Base-by-base conservation (phyloP, 2,888 invertebrate species). In the Gastrophysa polygoni region DNA sequence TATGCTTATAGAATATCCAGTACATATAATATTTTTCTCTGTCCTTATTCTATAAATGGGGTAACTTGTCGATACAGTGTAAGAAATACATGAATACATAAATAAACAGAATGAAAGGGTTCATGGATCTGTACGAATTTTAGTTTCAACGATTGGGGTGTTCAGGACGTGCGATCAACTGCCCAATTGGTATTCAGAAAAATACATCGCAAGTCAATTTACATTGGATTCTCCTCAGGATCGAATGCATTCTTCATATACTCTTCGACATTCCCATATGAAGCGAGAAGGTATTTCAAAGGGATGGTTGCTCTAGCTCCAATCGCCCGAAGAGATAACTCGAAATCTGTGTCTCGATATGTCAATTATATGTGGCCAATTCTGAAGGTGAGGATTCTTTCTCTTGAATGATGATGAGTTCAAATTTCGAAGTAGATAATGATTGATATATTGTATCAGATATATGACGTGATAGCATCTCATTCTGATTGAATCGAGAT, bases 191-290 rank as follows among this genome's bases (percentile, higher is more conserved):
- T 68, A 28, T 16, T 56, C n/a, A 8, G 56, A 29, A 61, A 51
- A n/a, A 68, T 67, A 17, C 54, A 66, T 10, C 47, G 48, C 2
- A 61, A 59, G 47, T 38, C 59, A 21, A 62, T 71, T 57, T 68
- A 64, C 34, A 59, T 69, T 21, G 71, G 71, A 8, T 68, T 64
- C 43, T 67, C 66, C 3, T 58, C 64, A 58, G 67, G 67, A 21
- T 57, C 67, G 8, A 64, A 60, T 20, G 46, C 49, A 21, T 64
- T 64, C 55, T 64, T 56, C 34, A 60, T 64, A 29, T 64, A 60
- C 44, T 60, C 64, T 10, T 54, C 58, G 7, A 55, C 60, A 16
- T 63, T 61, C 47, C 62, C 67, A 8, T 49, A 67, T 43, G 64
- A 64, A 59, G 56, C 62, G 21, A 59, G 62, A 49, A 14, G 47